Evolutionary conservation across 2,888 invertebrate species (phyloP).

Genomic region (Beris chalybata): DNA sequence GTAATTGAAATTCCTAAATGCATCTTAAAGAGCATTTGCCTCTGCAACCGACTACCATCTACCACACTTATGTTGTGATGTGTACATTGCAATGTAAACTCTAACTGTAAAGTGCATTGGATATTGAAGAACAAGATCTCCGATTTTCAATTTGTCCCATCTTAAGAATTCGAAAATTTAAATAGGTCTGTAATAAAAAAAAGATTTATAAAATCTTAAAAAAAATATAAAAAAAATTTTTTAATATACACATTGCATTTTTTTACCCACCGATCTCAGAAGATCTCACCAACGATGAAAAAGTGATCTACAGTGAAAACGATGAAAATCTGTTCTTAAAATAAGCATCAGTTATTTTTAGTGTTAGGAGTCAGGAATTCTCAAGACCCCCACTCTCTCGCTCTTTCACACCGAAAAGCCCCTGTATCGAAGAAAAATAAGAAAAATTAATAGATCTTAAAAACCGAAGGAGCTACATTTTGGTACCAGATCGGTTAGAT

Average conservation of each 20-base stretch:
- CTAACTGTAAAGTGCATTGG: no score
- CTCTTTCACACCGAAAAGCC: constrained; percentile 32
- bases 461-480: constrained; percentile 35
- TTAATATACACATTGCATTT: not conserved
- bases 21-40: constrained; percentile 1
- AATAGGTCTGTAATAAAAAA: not conserved
- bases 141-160: constrained; percentile 5
- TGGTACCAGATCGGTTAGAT: constrained; percentile 38
- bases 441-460: constrained; percentile 26
- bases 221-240: not conserved
- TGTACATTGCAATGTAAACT: no score
- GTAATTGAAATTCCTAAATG: constrained; percentile 11
- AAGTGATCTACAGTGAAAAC: not conserved
- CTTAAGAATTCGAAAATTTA: constrained; percentile 6
- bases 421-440: constrained; percentile 18
- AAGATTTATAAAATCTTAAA: not conserved
- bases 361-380: constrained; percentile 38
- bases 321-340: constrained; percentile 35
- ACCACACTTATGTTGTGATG: no score
- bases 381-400: constrained; percentile 34
- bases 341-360: constrained; percentile 38
- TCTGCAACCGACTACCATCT: no score
- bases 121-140: no score
- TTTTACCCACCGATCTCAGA: not conserved
- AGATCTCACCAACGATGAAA: no score